Conservation (phyloP, 2,797 vertebrate genomes). For the Gambusia yucatana region DNA sequence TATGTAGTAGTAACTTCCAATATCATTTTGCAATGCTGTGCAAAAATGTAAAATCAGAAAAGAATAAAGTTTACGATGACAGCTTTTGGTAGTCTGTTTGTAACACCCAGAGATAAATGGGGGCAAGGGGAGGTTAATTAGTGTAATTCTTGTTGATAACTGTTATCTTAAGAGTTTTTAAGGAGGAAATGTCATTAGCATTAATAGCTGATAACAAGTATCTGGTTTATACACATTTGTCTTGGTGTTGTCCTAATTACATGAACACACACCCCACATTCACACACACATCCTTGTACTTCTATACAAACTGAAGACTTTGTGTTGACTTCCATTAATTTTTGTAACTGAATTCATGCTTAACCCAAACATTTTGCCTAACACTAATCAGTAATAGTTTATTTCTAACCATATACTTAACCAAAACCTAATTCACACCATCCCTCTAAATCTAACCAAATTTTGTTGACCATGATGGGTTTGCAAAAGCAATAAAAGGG, state of each 20-base stretch:
- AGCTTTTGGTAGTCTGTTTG: not conserved
- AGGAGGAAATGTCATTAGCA: slow-evolving; percentile 73
- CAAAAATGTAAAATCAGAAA: not conserved
- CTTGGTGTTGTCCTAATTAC: slow-evolving; percentile 40
- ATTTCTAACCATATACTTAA: too few relatives aligned
- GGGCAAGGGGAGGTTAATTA: slow-evolving; percentile 19
- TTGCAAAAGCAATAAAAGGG: too few relatives aligned
- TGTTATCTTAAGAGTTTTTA: slow-evolving; percentile 65
- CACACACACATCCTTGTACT: not conserved
- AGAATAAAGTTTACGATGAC: not conserved
- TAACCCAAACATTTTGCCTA: too few relatives aligned
- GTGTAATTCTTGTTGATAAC: slow-evolving; percentile 50
- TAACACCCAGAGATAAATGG: not conserved
- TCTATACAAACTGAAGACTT: too few relatives aligned
- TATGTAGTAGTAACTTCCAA: not conserved
- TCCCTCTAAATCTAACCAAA: too few relatives aligned
- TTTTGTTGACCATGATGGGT: too few relatives aligned
- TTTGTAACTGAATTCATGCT: too few relatives aligned
- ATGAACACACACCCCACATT: not conserved
- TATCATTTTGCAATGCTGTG: not conserved
- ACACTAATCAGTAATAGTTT: too few relatives aligned
- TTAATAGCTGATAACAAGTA: slow-evolving; percentile 66
- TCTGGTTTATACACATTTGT: slow-evolving; percentile 46
- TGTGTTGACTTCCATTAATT: too few relatives aligned
- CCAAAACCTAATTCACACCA: too few relatives aligned